Percentiles rank a stretch among this genome's conserved stretches.
Evolutionary conservation across 2,888 invertebrate genomes (phyloP).

Genomic region (Platerodrilus igneus): DNA sequence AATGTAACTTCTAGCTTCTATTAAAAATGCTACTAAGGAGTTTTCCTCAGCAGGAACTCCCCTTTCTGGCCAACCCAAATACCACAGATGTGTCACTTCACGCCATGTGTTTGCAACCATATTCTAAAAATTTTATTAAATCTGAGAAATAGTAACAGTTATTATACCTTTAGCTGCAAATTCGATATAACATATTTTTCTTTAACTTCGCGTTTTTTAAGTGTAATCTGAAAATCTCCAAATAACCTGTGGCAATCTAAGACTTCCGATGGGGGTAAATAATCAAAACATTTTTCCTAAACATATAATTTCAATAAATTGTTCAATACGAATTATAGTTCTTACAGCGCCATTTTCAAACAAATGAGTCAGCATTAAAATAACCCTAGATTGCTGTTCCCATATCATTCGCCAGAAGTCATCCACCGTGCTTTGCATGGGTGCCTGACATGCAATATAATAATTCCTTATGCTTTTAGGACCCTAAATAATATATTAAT

Average conservation of each 20-base stretch:
- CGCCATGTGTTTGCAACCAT: constrained; percentile 76
- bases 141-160: not conserved
- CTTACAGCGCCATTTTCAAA: constrained; percentile 82
- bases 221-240: constrained; percentile 82
- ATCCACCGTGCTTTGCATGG: constrained; percentile 73
- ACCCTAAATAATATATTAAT: constrained; percentile 57
- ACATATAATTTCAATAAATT: constrained; percentile 24
- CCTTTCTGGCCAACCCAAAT: constrained; percentile 83
- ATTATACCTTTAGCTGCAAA: constrained; percentile 67
- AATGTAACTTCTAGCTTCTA: constrained; percentile 68
- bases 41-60: constrained; percentile 81
- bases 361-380: constrained; percentile 87
- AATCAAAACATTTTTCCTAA: constrained; percentile 85
- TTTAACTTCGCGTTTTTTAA: constrained; percentile 83
- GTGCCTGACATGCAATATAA: constrained; percentile 91
- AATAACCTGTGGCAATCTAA: constrained; percentile 81
- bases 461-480: constrained; percentile 76
- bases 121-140: constrained; percentile 51
- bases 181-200: constrained; percentile 88
- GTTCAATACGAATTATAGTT: constrained; percentile 18
- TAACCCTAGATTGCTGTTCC: constrained; percentile 86
- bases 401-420: constrained; percentile 97
- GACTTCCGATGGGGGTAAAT: constrained; percentile 88
- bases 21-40: constrained; percentile 79
- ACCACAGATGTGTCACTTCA: constrained; percentile 90